These are phyloP conservation scores for Conops quadrifasciatus DNA, from an alignment of 2,888 invertebrate genomes.

Conservation along the genomic window DNA sequence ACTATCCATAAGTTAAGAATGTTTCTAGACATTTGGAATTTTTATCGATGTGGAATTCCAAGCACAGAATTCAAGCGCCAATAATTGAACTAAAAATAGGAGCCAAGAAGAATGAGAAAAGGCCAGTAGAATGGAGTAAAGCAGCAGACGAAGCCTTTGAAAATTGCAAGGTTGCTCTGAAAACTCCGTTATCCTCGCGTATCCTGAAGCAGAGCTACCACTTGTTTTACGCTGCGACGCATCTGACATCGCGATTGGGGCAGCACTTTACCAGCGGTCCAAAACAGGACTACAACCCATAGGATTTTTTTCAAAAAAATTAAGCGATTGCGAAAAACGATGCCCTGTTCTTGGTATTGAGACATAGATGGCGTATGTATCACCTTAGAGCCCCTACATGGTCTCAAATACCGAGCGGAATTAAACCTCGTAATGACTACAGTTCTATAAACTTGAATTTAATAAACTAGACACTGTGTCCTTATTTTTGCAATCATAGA, in stretches of 20 bases:
- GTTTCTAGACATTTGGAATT: constrained; percentile 33
- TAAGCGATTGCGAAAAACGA: no score
- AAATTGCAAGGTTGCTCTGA: constrained; percentile 28
- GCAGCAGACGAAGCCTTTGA: constrained; percentile 44
- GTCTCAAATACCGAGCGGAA: no score
- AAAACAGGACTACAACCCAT: no score
- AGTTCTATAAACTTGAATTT: no score
- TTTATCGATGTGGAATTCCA: constrained; percentile 16
- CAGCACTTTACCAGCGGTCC: constrained; percentile 24
- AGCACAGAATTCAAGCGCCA: constrained; percentile 30
- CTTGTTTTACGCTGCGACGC: constrained; percentile 32
- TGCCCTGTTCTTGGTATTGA: no score
- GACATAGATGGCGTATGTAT: no score
- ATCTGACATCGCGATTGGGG: constrained; percentile 28
- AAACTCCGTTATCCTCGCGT: constrained; percentile 28
- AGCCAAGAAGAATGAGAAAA: constrained; percentile 42
- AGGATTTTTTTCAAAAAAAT: no score
- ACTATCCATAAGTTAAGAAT: no score
- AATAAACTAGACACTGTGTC: no score
- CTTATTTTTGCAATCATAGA: no score
- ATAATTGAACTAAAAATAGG: constrained; percentile 30
- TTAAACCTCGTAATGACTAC: no score
- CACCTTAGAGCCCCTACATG: no score
- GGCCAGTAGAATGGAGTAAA: constrained; percentile 39
- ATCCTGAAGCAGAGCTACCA: constrained; percentile 20